Conservation (phyloP, 1,140 invertebrate species). For the Wiebesia pumilae region DNA sequence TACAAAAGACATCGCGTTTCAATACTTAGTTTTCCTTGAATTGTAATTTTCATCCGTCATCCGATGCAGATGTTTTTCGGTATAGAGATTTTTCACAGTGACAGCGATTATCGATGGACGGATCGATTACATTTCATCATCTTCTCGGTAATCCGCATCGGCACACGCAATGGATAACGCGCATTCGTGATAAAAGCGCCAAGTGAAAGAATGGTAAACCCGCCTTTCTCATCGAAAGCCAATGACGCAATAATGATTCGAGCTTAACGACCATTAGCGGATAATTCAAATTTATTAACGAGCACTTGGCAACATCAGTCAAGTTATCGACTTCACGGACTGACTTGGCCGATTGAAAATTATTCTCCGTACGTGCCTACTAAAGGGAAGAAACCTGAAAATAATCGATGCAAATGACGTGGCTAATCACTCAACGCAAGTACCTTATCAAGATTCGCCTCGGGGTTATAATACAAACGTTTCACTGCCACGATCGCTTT, state of each 20-base stretch:
- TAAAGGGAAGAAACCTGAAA: slow-evolving; percentile 6
- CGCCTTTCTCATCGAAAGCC: not conserved
- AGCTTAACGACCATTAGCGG: slow-evolving; percentile 7
- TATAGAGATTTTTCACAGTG: not conserved
- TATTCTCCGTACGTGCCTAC: not conserved
- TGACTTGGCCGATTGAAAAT: slow-evolving; percentile 23
- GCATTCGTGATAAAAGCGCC: not conserved
- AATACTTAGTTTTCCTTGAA: too few species aligned
- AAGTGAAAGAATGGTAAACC: not conserved
- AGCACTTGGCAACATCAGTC: not conserved
- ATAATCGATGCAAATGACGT: slow-evolving; percentile 33
- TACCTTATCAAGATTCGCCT: slow-evolving; percentile 29
- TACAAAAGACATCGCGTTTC: too few species aligned
- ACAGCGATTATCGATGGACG: not conserved
- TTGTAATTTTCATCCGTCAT: too few species aligned
- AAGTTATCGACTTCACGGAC: not conserved
- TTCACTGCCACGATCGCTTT: not conserved
- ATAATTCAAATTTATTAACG: slow-evolving; percentile 37
- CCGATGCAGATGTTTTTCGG: too few species aligned
- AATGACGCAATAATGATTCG: not conserved
- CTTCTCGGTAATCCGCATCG: too few species aligned
- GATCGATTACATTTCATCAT: too few species aligned
- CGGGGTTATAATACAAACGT: not conserved
- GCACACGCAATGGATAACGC: too few species aligned
- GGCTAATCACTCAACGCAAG: slow-evolving; percentile 32